phyloP scores from a whole-genome alignment of 2,888 invertebrate species.

The Pyrrhopygopsis socrates region DNA sequence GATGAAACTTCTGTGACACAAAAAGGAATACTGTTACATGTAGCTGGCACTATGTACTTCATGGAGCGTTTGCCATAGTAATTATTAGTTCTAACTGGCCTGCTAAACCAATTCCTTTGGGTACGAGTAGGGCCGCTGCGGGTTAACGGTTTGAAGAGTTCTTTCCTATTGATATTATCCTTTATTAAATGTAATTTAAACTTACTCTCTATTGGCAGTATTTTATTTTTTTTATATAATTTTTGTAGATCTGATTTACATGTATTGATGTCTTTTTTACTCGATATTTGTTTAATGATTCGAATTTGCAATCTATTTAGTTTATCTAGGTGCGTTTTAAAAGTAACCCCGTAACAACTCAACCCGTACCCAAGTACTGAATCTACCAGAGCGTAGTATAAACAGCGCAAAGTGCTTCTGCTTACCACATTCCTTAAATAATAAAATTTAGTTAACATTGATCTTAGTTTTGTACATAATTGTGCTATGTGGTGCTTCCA shows the following conservation, averaged over 20 bases:
- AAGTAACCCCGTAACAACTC: conserved; percentile 11
- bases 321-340: background rate
- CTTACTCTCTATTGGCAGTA: background rate
- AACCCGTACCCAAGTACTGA: conserved; percentile 9
- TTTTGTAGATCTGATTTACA: background rate
- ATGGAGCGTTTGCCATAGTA: background rate
- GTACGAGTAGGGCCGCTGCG: background rate
- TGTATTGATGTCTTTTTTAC: background rate
- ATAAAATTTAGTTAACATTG: conserved; percentile 5
- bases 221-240: conserved; percentile 1
- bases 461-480: conserved; percentile 15
- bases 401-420: background rate
- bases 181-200: conserved; percentile 1
- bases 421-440: background rate
- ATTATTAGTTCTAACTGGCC: background rate
- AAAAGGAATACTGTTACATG: no score
- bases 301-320: background rate
- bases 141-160: background rate
- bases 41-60: no score
- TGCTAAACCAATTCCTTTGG: background rate
- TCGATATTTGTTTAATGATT: background rate
- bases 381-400: background rate
- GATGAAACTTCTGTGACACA: no score
- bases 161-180: background rate
- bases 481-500: background rate